A percentile compares a stretch with the other conserved stretches of the same genome.
Evolutionary conservation across 2,797 vertebrate species (phyloP).

Genomic region (Tachyglossus aculeatus): DNA sequence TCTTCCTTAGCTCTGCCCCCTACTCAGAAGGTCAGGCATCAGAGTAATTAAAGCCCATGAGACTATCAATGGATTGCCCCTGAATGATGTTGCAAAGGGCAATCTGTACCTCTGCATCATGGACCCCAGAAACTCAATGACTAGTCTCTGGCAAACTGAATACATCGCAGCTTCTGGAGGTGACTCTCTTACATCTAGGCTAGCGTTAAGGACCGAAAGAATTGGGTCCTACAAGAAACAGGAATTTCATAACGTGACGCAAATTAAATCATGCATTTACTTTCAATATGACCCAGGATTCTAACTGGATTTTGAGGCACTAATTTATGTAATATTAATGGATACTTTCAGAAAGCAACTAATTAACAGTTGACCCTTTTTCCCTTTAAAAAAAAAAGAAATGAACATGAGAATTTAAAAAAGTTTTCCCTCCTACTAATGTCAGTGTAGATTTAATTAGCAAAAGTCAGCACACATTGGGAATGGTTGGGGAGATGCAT

Average conservation of each 20-base stretch:
- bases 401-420: background rate
- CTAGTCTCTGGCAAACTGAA: no score
- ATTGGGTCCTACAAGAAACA: no score
- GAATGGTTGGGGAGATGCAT: conserved; percentile 42
- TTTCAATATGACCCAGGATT: conserved; percentile 71
- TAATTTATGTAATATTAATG: conserved; percentile 79
- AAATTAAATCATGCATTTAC: conserved; percentile 78
- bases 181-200: no score
- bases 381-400: conserved; percentile 49
- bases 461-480: conserved; percentile 46
- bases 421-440: background rate
- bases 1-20: no score
- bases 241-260: conserved; percentile 68
- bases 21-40: no score
- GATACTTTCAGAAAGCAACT: conserved; percentile 68
- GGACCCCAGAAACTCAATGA: no score
- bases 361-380: conserved; percentile 76
- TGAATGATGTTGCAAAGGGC: no score
- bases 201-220: no score
- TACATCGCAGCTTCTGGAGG: no score
- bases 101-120: no score
- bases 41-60: no score
- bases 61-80: no score
- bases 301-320: conserved; percentile 72
- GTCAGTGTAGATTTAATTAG: conserved; percentile 66